Evolutionary conservation across 2,797 vertebrate species (phyloP).

Genomic region (Neostethus bicornis): DNA sequence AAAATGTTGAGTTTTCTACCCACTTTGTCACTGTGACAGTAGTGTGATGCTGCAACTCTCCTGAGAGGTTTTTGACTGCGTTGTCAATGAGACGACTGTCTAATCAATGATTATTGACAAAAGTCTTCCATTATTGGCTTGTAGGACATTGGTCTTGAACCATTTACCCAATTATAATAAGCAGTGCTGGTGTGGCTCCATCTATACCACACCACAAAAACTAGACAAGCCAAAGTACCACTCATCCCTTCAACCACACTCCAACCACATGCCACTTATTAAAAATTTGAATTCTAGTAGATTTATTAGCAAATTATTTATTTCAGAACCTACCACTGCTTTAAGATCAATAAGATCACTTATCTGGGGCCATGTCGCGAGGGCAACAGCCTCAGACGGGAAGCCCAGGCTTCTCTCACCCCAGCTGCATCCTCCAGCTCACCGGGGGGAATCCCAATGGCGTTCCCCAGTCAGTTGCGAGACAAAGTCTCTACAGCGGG

Average conservation of each 20-base stretch:
- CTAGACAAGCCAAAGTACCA: conserved; percentile 24
- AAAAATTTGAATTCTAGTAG: conserved; percentile 48
- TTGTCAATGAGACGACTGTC: conserved; percentile 67
- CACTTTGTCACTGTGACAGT: conserved; percentile 13
- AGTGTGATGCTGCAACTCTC: conserved; percentile 23
- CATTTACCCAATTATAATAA: conserved; percentile 75
- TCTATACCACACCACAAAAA: conserved; percentile 34
- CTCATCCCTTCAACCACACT: conserved; percentile 42
- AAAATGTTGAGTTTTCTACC: background rate
- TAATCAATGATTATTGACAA: conserved; percentile 74
- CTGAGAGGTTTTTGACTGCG: conserved; percentile 37
- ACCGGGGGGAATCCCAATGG: too few species aligned
- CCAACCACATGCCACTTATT: too few species aligned
- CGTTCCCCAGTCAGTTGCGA: too few species aligned
- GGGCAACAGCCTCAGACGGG: too few species aligned
- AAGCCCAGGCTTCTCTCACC: too few species aligned
- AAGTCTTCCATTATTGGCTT: conserved; percentile 70
- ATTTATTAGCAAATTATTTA: conserved; percentile 53
- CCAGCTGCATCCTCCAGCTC: too few species aligned
- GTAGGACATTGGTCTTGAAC: conserved; percentile 75
- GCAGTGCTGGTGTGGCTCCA: conserved; percentile 18
- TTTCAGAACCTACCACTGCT: conserved; percentile 23
- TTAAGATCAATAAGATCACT: too few species aligned
- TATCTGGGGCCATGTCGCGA: too few species aligned
- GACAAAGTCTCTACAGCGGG: too few species aligned